Evolutionary conservation across 1,140 invertebrate species (phyloP).

Genomic region (Drosophila sulfurigaster): DNA sequence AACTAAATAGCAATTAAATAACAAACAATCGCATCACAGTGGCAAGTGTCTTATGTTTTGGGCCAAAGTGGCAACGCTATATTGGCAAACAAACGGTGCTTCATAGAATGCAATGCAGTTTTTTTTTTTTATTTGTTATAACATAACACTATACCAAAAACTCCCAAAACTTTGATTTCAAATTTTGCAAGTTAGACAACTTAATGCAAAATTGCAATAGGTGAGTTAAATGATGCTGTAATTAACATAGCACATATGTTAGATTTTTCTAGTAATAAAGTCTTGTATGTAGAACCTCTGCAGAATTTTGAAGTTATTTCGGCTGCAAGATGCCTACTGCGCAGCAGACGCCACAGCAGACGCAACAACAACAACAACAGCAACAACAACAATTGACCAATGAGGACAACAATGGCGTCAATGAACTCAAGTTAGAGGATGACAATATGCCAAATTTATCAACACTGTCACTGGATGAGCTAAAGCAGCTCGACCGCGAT

Average conservation of each 20-base stretch:
- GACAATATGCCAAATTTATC: constrained; percentile 88
- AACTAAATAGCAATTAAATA: background rate
- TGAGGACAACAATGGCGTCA: constrained; percentile 44
- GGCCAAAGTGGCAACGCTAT: constrained; percentile 23
- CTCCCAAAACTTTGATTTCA: constrained; percentile 17
- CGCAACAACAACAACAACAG: background rate
- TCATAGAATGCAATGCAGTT: constrained; percentile 44
- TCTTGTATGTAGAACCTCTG: constrained; percentile 1
- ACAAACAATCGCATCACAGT: background rate
- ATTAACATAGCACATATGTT: background rate
- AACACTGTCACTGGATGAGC: constrained; percentile 88
- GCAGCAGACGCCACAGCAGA: constrained; percentile 47
- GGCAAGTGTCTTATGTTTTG: constrained; percentile 7
- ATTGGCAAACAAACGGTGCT: constrained; percentile 43
- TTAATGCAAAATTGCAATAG: constrained; percentile 5
- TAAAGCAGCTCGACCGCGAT: constrained; percentile 89
- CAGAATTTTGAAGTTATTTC: constrained; percentile 2
- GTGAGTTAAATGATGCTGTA: constrained; percentile 1
- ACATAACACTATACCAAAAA: constrained; percentile 28
- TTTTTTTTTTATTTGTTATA: constrained; percentile 27
- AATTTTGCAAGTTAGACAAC: constrained; percentile 6
- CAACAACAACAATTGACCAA: constrained; percentile 33
- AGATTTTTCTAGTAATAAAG: background rate
- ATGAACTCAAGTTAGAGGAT: constrained; percentile 48
- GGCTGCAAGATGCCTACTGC: constrained; percentile 61